phyloP scores from a whole-genome alignment of 2,113 vertebrate species.

The Carettochelys insculpta region DNA sequence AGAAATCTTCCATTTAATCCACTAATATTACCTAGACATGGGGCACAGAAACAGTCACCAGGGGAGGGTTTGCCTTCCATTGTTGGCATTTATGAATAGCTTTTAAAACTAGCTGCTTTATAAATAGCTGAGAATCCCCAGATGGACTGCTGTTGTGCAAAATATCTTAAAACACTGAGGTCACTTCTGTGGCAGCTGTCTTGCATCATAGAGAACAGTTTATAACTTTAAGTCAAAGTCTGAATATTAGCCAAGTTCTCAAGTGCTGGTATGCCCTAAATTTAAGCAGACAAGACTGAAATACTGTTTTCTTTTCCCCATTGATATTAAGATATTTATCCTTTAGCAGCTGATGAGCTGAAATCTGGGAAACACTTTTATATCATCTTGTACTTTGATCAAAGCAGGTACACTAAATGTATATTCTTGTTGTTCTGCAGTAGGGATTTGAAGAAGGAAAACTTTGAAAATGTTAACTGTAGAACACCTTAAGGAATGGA shows the following conservation, averaged over 20 bases:
- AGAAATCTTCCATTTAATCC: background rate
- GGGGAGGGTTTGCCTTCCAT: background rate
- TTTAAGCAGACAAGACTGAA: background rate
- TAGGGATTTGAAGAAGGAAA: background rate
- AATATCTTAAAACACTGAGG: constrained; percentile 43
- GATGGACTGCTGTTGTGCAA: constrained; percentile 34
- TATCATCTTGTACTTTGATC: background rate
- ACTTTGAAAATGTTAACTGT: background rate
- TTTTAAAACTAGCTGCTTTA: constrained; percentile 45
- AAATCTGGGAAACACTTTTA: background rate
- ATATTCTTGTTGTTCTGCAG: background rate
- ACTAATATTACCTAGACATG: background rate
- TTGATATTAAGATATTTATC: background rate
- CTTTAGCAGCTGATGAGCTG: background rate
- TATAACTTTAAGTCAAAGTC: constrained; percentile 17
- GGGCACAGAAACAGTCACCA: background rate
- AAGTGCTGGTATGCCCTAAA: background rate
- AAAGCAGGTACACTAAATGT: background rate
- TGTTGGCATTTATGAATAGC: background rate
- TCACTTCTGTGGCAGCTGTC: constrained; percentile 34
- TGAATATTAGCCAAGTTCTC: background rate
- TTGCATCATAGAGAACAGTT: background rate
- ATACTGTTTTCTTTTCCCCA: background rate
- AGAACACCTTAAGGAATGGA: background rate
- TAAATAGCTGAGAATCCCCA: constrained; percentile 48